Evolutionary conservation across 2,888 invertebrate species (phyloP).

Genomic region (Drosophila anomalata): DNA sequence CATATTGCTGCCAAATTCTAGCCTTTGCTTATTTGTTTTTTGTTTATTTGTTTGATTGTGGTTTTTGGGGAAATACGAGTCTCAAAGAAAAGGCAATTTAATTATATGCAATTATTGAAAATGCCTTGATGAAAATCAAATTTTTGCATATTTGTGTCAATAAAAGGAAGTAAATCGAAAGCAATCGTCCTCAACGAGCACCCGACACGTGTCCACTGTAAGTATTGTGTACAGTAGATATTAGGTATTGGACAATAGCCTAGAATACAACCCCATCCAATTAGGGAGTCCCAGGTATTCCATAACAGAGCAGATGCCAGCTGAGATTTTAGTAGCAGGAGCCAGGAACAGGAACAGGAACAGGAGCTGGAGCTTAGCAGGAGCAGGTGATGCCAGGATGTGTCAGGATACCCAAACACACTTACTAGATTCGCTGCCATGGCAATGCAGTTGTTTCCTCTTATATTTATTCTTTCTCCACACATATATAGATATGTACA

Average conservation of each 20-base stretch:
- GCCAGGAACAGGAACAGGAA: background rate
- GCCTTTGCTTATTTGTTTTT: background rate
- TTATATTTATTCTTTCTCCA: background rate
- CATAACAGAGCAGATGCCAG: background rate
- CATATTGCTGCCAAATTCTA: background rate
- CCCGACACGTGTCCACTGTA: background rate
- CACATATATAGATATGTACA: background rate
- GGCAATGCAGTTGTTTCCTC: background rate
- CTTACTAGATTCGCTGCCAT: constrained; percentile 16
- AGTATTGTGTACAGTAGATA: background rate
- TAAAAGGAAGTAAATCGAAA: too few relatives aligned
- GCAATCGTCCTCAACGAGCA: background rate
- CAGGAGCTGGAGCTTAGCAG: background rate
- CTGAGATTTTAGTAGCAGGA: background rate
- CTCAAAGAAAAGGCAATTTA: background rate
- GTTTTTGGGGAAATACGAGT: background rate
- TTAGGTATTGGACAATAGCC: background rate
- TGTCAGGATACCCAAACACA: background rate
- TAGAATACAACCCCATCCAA: background rate
- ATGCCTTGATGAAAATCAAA: background rate
- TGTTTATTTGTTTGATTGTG: background rate
- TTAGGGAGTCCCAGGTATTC: background rate
- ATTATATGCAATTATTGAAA: background rate
- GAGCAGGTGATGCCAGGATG: constrained; percentile 5
- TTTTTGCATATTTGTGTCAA: background rate